phyloP scores from a whole-genome alignment of 1,140 invertebrate species.

The Liolophura sinensis region DNA sequence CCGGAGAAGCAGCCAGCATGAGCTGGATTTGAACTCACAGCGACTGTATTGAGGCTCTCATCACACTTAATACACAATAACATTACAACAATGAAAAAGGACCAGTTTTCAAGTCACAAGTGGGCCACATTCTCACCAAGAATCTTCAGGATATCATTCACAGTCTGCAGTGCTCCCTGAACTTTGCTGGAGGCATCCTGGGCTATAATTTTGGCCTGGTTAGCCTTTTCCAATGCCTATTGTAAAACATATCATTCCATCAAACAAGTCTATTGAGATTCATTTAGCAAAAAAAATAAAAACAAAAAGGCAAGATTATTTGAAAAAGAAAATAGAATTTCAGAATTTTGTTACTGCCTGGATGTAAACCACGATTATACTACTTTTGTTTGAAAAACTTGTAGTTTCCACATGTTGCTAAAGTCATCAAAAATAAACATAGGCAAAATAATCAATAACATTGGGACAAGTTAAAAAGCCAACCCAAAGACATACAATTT shows the following conservation, averaged over 20 bases:
- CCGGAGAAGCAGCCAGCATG: too few species aligned
- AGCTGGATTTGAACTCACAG: too few species aligned
- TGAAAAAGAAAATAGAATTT: conserved; percentile 12
- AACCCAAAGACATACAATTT: too few species aligned
- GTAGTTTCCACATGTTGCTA: not conserved
- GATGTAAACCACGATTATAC: conserved; percentile 1
- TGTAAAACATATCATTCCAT: conserved; percentile 21
- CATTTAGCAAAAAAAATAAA: not conserved
- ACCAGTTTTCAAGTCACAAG: conserved; percentile 21
- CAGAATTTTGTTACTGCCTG: not conserved
- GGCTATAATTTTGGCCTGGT: conserved; percentile 82
- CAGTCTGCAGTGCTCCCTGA: conserved; percentile 74
- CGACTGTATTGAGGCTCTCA: too few species aligned
- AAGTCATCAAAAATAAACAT: too few species aligned
- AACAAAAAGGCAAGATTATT: conserved; percentile 1
- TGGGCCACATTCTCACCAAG: conserved; percentile 63
- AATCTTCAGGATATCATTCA: conserved; percentile 79
- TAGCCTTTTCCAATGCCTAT: conserved; percentile 75
- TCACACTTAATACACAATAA: not conserved
- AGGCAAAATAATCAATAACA: too few species aligned
- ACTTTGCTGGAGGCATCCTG: conserved; percentile 79
- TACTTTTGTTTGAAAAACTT: not conserved
- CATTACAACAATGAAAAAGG: conserved; percentile 15
- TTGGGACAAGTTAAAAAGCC: too few species aligned
- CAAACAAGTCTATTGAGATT: not conserved